Conservation (phyloP, 2,797 vertebrate species). For the Etheostoma perlongum region DNA sequence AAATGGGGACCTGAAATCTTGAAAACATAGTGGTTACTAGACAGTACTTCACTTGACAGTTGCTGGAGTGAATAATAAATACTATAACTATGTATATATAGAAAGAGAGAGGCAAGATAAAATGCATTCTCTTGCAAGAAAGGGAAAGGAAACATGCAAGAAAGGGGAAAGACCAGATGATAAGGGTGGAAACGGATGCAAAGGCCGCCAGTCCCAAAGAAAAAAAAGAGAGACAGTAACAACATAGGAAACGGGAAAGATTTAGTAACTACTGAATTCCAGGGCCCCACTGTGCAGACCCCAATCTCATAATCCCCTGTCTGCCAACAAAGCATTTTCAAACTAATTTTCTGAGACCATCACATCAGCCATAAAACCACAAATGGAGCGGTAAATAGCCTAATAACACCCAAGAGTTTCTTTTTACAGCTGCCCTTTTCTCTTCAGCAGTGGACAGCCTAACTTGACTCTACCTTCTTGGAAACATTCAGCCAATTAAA, state of each 20-base stretch:
- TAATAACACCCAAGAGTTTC: slow-evolving; percentile 61
- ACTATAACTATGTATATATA: not conserved
- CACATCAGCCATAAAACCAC: slow-evolving; percentile 64
- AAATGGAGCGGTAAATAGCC: slow-evolving; percentile 74
- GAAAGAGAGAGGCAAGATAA: not conserved
- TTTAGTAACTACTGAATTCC: slow-evolving; percentile 61
- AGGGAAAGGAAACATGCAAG: not conserved
- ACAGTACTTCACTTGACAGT: not conserved
- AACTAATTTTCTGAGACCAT: slow-evolving; percentile 74
- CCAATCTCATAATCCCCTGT: slow-evolving; percentile 72
- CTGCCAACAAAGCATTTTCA: slow-evolving; percentile 74
- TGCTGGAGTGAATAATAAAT: not conserved
- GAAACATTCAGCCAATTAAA: slow-evolving; percentile 31
- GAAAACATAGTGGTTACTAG: not conserved
- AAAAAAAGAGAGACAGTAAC: slow-evolving; percentile 15
- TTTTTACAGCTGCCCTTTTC: slow-evolving; percentile 52
- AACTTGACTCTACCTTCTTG: slow-evolving; percentile 26
- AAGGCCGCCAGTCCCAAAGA: slow-evolving; percentile 9
- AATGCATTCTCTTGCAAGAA: not conserved
- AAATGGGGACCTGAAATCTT: not conserved
- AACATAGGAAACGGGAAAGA: slow-evolving; percentile 31
- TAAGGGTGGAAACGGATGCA: slow-evolving; percentile 8
- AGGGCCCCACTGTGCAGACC: slow-evolving; percentile 60
- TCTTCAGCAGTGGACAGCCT: slow-evolving; percentile 39
- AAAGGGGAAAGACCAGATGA: slow-evolving; percentile 5